Percentiles rank a stretch among this genome's conserved stretches.
Evolutionary conservation across 2,888 invertebrate genomes (phyloP).

Genomic region (Cylloceria caligata): DNA sequence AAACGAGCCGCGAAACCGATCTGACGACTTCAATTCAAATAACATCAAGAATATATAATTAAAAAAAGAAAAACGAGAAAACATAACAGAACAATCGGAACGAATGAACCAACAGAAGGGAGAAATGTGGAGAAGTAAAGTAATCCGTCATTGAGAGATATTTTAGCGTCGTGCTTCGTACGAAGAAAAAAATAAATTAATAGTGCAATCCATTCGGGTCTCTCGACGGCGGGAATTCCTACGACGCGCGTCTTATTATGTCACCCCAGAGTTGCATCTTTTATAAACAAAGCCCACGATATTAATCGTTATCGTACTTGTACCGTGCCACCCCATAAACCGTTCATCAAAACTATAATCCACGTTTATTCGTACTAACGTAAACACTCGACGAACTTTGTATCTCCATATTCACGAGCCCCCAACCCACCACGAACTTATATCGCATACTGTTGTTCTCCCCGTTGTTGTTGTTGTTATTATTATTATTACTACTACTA

Average conservation of each 20-base stretch:
- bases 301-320: conserved; percentile 36
- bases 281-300: conserved; percentile 28
- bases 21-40: conserved; percentile 53
- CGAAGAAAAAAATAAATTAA: conserved; percentile 52
- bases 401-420: conserved; percentile 44
- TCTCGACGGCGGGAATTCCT: conserved; percentile 23
- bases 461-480: conserved; percentile 57
- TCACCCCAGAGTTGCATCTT: conserved; percentile 18
- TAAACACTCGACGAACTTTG: conserved; percentile 61
- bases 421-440: conserved; percentile 20
- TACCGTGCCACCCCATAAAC: conserved; percentile 11
- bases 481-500: conserved; percentile 53
- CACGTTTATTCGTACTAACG: conserved; percentile 53
- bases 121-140: conserved; percentile 52
- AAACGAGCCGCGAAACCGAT: conserved; percentile 62
- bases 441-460: conserved; percentile 59
- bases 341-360: conserved; percentile 38
- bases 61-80: conserved; percentile 48
- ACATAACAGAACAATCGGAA: conserved; percentile 46
- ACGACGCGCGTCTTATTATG: not conserved
- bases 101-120: conserved; percentile 36
- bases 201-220: not conserved
- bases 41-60: conserved; percentile 23
- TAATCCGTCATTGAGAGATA: conserved; percentile 31
- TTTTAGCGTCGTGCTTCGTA: conserved; percentile 2